Evolutionary conservation across 1,140 invertebrate genomes (phyloP).

Genomic region (Cydia strobilella): DNA sequence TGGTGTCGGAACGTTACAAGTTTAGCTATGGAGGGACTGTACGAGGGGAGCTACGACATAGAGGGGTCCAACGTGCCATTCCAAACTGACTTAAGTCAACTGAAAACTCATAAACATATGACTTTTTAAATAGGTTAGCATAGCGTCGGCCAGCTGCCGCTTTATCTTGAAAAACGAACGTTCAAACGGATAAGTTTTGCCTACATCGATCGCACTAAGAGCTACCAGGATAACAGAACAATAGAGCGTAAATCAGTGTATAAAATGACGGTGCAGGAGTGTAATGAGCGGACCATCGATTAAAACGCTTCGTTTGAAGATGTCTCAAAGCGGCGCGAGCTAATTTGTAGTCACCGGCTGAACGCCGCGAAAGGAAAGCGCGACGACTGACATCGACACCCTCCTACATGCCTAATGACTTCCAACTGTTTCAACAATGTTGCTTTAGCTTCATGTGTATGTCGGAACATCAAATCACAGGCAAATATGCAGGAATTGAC

Average conservation of each 20-base stretch:
- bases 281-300: slow-evolving; percentile 65
- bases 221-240: slow-evolving; percentile 50
- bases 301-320: slow-evolving; percentile 59
- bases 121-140: slow-evolving; percentile 35
- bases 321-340: slow-evolving; percentile 54
- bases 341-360: slow-evolving; percentile 60
- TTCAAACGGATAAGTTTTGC: slow-evolving; percentile 28
- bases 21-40: slow-evolving; percentile 47
- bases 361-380: slow-evolving; percentile 58
- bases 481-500: slow-evolving; percentile 49
- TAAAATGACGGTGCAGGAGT: slow-evolving; percentile 49
- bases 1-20: slow-evolving; percentile 51
- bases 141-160: slow-evolving; percentile 62
- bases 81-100: slow-evolving; percentile 51
- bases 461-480: slow-evolving; percentile 46
- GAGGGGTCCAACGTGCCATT: slow-evolving; percentile 43
- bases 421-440: slow-evolving; percentile 58
- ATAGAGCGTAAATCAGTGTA: slow-evolving; percentile 71
- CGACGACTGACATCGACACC: slow-evolving; percentile 43
- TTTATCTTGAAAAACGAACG: slow-evolving; percentile 59
- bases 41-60: slow-evolving; percentile 53
- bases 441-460: slow-evolving; percentile 40
- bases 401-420: slow-evolving; percentile 63
- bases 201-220: not conserved
- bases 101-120: slow-evolving; percentile 45